These are phyloP conservation scores for Pammene fasciana DNA, from an alignment of 2,888 invertebrate species.

Conservation along the genomic window DNA sequence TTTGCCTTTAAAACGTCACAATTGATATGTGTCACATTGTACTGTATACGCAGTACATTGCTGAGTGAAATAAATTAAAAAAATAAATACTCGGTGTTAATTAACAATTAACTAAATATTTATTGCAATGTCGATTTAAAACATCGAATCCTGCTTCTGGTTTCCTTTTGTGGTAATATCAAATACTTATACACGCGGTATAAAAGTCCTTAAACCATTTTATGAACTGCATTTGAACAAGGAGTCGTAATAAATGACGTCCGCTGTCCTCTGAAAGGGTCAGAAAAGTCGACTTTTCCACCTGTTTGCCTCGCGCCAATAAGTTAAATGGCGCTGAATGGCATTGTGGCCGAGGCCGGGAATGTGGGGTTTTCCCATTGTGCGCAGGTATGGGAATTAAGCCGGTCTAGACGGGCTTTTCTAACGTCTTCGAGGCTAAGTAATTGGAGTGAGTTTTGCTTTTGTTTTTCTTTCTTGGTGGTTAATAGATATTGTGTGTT, in stretches of 20 bases:
- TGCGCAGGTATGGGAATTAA: slow-evolving; percentile 42
- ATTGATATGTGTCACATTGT: no score
- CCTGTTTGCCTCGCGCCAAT: slow-evolving; percentile 26
- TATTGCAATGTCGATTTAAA: no score
- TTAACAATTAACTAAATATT: no score
- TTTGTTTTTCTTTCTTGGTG: slow-evolving; percentile 1
- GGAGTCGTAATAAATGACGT: slow-evolving; percentile 4
- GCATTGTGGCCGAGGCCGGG: slow-evolving; percentile 6
- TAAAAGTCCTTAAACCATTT: neutral
- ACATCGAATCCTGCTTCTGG: no score
- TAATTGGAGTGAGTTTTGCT: slow-evolving; percentile 21
- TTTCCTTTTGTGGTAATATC: no score
- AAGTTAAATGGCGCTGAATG: slow-evolving; percentile 22
- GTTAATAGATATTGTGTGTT: neutral
- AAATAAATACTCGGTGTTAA: no score
- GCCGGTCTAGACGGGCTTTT: slow-evolving; percentile 37
- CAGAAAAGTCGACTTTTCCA: slow-evolving; percentile 21
- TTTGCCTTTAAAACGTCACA: no score
- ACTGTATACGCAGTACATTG: no score
- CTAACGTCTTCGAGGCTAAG: slow-evolving; percentile 9
- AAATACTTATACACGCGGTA: no score
- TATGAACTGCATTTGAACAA: neutral
- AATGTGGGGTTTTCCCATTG: slow-evolving; percentile 31
- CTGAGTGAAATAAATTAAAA: no score
- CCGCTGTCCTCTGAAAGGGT: slow-evolving; percentile 3